Conservation (phyloP, 2,888 invertebrate species). For the Gymnocheta viridis region DNA sequence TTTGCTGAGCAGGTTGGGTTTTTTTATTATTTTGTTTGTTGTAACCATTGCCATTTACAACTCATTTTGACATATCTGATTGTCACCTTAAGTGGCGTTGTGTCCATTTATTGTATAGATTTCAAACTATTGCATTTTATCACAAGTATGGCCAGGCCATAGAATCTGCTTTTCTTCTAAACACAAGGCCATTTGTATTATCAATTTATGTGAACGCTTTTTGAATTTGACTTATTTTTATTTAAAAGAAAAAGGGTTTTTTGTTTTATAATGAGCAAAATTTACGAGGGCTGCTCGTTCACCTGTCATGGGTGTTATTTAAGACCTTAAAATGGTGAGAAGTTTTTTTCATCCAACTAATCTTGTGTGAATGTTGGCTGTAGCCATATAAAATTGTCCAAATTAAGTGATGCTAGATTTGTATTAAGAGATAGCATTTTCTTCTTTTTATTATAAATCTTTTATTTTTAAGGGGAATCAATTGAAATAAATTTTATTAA, state of each 20-base stretch:
- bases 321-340: constrained; percentile 35
- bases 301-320: constrained; percentile 57
- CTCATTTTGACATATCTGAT: constrained; percentile 71
- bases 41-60: constrained; percentile 67
- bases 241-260: constrained; percentile 52
- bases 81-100: constrained; percentile 72
- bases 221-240: constrained; percentile 22
- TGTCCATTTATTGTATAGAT: constrained; percentile 65
- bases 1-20: constrained; percentile 45
- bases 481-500: constrained; percentile 14
- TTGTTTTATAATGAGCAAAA: constrained; percentile 60
- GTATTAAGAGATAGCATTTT: constrained; percentile 37
- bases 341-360: not conserved
- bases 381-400: constrained; percentile 18
- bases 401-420: constrained; percentile 66
- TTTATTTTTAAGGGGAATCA: constrained; percentile 3
- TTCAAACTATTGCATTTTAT: constrained; percentile 54
- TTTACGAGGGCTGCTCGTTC: constrained; percentile 64
- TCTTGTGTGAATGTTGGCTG: constrained; percentile 13
- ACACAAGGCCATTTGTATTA: constrained; percentile 10
- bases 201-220: constrained; percentile 13
- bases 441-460: not conserved
- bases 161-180: constrained; percentile 4
- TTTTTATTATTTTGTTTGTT: constrained; percentile 24
- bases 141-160: constrained; percentile 17